Evolutionary conservation across 2,797 vertebrate species (phyloP), one percentile per base, ranked within the genome.

Genomic region (Chrosomus eos): DNA sequence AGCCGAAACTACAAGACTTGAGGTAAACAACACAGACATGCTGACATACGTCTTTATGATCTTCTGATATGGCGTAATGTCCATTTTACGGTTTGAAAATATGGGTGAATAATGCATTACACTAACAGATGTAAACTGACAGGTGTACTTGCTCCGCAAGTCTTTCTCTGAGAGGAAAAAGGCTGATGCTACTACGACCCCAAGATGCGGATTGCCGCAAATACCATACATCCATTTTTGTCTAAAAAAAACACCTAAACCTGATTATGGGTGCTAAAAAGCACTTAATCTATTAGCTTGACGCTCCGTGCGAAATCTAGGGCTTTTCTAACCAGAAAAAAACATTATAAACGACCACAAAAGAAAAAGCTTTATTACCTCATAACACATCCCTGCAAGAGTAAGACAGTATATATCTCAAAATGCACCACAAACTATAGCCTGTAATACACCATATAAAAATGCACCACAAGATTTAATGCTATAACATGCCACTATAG

Each of bases 111-210:
- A 53, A 55, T 26, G 19, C 71, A 21, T 48, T 58, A 51, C 4
- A 40, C 31, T 26, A 21, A 16, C 62, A 55, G 73, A 5, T 23
- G 28, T 11, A 43, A 79, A 75, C 58, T 72, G 78, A 84, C 82
- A 88, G 74, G 82, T 86, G 70, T 38, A 72, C 16, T 26, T 43
- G 66, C 40, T 71, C 28, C 40, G 40, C 40, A 16, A 71, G 28
- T 62, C 62, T 75, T 48, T 74, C 66, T 45, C 40, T 45, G 26
- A 51, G 48, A 81, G 66, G 75, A 72, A 23, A 28, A 80, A 87
- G 72, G 86, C 83, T 89, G 85, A 90, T 89, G 88, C 88, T 87
- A 85, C 89, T 85, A 89, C 89, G 87, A 90, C 89, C 87, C 89
- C 90, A 90, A 90, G 82, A 89, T 89, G 88, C 82, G 68, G 76